These are phyloP conservation scores for Myotis myotis DNA, from an alignment of 2,797 vertebrate genomes.

Conservation along the genomic window DNA sequence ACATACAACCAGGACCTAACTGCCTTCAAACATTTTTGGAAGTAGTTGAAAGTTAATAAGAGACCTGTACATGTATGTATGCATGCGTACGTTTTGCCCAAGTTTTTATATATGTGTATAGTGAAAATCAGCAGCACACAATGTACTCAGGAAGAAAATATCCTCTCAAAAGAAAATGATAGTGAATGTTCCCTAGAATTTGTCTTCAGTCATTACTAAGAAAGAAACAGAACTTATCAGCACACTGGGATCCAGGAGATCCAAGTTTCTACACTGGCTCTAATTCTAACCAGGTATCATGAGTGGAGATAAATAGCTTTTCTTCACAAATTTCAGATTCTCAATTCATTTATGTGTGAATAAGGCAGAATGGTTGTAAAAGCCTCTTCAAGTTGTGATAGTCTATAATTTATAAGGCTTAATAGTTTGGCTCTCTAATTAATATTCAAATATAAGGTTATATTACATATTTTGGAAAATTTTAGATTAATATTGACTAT, in stretches of 20 bases:
- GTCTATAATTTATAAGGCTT: neutral
- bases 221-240: neutral
- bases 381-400: neutral
- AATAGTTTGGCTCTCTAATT: neutral
- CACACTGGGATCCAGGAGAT: neutral
- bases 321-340: neutral
- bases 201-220: neutral
- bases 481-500: neutral
- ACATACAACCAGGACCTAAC: neutral
- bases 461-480: neutral
- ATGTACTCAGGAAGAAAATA: neutral
- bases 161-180: neutral
- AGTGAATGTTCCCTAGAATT: neutral
- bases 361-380: neutral
- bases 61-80: neutral
- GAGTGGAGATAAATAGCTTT: neutral
- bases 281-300: neutral
- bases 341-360: neutral
- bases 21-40: slow-evolving; percentile 4
- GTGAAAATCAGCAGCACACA: neutral
- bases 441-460: neutral
- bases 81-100: neutral
- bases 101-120: neutral
- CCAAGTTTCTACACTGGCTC: neutral
- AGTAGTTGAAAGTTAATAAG: neutral